Percentiles rank a stretch among this genome's conserved stretches.
Evolutionary conservation across 2,113 vertebrate genomes (phyloP).

Genomic region (Myotis lucifugus): DNA sequence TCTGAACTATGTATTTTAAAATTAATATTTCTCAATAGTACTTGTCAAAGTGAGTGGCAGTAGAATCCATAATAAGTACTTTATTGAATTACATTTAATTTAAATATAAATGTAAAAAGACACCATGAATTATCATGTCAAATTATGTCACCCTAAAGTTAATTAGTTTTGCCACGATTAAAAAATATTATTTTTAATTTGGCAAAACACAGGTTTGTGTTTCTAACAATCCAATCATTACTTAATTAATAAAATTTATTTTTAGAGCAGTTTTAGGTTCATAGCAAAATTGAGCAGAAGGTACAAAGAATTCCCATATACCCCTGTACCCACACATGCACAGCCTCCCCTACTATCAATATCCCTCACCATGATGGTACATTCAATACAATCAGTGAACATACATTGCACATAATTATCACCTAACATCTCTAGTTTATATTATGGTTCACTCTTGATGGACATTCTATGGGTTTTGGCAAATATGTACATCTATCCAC

Average conservation of each 20-base stretch:
- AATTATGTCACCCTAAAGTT: constrained; percentile 68
- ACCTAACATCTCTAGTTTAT: background rate
- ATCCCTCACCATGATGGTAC: background rate
- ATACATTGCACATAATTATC: background rate
- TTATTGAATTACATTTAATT: constrained; percentile 76
- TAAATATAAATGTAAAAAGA: constrained; percentile 70
- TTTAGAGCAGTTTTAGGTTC: constrained; percentile 13
- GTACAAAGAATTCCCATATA: background rate
- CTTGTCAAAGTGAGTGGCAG: constrained; percentile 76
- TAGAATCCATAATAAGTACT: constrained; percentile 75
- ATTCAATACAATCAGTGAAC: background rate
- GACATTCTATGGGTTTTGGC: background rate
- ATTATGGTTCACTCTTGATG: background rate
- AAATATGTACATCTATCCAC: background rate
- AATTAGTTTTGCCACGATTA: constrained; percentile 58
- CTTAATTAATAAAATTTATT: constrained; percentile 42
- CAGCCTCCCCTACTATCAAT: background rate
- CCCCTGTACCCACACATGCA: too few species aligned
- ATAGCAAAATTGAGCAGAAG: background rate
- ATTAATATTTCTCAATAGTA: constrained; percentile 78
- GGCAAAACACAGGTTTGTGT: constrained; percentile 62
- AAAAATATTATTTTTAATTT: constrained; percentile 62
- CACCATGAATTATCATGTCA: constrained; percentile 71
- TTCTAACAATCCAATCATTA: constrained; percentile 66
- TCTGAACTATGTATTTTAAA: constrained; percentile 73